These are phyloP conservation scores for Hexactinellida sp. DNA, from an alignment of 37 sponge, comb jelly and placozoan genomes.

Conservation along the genomic window DNA sequence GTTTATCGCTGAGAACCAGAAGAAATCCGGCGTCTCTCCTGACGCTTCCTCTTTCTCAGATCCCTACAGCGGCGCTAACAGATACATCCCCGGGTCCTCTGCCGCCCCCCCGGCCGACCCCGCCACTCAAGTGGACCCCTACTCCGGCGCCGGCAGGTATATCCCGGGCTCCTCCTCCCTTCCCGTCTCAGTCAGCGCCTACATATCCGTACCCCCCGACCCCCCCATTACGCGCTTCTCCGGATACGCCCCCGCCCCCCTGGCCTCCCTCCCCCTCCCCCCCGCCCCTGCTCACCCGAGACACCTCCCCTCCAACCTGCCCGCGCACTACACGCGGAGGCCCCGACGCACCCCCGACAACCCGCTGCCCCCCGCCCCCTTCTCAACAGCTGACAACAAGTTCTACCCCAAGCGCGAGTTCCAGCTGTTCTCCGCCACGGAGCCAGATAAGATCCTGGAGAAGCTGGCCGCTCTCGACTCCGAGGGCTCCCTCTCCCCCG, in stretches of 20 bases:
- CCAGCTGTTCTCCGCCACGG: background rate
- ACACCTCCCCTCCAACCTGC: background rate
- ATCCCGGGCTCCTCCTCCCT: background rate
- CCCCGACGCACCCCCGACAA: background rate
- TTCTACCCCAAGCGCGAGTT: background rate
- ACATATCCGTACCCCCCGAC: background rate
- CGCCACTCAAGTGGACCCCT: background rate
- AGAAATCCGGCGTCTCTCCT: background rate
- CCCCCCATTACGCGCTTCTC: background rate
- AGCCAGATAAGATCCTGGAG: background rate
- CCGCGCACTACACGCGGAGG: background rate
- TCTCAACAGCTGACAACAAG: background rate
- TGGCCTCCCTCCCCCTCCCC: background rate
- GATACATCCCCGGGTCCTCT: background rate
- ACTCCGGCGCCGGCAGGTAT: background rate
- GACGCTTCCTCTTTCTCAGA: background rate
- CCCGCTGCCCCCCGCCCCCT: background rate
- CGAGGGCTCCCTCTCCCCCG: background rate
- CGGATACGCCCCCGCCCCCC: background rate
- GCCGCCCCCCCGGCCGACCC: background rate
- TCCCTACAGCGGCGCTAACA: background rate
- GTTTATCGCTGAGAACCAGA: constrained; percentile 10
- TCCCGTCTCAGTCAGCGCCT: background rate
- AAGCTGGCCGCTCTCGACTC: background rate
- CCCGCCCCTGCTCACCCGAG: background rate